Percentiles rank a stretch among this genome's conserved stretches.
Conservation (phyloP, 2,888 invertebrate species). For the Penaeus monodon region DNA sequence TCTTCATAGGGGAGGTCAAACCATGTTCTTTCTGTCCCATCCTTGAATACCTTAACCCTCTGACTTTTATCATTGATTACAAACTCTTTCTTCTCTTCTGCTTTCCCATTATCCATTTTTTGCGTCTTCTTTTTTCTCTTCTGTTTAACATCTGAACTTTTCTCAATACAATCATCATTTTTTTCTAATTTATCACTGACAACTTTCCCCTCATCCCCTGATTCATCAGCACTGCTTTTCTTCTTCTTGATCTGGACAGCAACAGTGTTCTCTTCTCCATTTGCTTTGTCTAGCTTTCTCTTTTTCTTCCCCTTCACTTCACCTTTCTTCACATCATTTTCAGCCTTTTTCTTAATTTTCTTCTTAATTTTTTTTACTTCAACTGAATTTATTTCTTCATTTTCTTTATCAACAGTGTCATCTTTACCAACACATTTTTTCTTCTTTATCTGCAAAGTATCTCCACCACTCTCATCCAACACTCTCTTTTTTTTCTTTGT, state of each 20-base stretch:
- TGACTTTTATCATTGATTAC: conserved; percentile 41
- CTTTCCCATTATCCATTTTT: neutral
- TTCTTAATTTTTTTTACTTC: neutral
- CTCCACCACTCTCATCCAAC: too few species aligned
- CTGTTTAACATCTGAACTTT: neutral
- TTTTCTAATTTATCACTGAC: neutral
- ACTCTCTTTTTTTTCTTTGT: too few species aligned
- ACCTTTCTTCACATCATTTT: neutral
- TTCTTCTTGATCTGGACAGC: neutral
- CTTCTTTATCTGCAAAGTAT: too few species aligned
- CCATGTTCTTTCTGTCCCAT: conserved; percentile 50
- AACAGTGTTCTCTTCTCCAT: neutral
- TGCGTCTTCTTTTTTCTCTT: neutral
- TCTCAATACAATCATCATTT: neutral
- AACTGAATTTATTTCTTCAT: too few species aligned
- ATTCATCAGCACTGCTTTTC: neutral
- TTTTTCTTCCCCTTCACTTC: neutral
- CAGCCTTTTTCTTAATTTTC: conserved; percentile 6
- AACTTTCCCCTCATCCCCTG: neutral
- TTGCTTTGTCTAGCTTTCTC: conserved; percentile 1
- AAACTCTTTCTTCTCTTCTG: conserved; percentile 17
- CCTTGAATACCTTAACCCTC: conserved; percentile 46
- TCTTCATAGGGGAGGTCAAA: conserved; percentile 64
- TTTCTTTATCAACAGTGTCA: neutral
- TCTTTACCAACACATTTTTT: too few species aligned